Percentiles rank a stretch among this genome's conserved stretches.
phyloP scores from a whole-genome alignment of 2,113 vertebrate genomes.

The Athene noctua region DNA sequence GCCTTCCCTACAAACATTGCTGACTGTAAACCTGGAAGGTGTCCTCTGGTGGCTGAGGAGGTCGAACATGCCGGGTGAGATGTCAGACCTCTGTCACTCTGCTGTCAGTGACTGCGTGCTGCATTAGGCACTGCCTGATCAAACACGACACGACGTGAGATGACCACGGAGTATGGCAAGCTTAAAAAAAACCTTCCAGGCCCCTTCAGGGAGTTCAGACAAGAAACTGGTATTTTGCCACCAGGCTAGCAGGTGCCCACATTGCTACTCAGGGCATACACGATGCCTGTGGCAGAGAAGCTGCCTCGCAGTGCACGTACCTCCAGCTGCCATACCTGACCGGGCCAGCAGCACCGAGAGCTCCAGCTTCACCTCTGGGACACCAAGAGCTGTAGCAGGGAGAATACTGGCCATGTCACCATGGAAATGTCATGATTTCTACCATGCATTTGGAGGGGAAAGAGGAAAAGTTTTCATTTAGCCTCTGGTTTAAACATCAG shows the following conservation, averaged over 20 bases:
- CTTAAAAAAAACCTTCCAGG: neutral
- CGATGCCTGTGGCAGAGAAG: neutral
- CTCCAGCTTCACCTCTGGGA: neutral
- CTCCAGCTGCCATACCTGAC: neutral
- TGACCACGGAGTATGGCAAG: neutral
- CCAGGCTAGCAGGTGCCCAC: neutral
- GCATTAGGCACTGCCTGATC: neutral
- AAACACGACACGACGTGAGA: neutral
- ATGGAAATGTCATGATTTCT: neutral
- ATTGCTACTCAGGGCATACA: accelerated
- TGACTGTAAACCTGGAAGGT: neutral
- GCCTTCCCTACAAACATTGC: neutral
- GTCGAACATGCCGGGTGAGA: neutral
- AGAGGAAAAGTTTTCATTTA: neutral
- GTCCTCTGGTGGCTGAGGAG: neutral
- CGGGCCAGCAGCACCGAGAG: neutral
- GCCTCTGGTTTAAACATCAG: neutral
- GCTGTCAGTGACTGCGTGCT: neutral
- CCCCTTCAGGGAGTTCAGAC: neutral
- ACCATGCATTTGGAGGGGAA: neutral
- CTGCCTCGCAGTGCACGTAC: neutral
- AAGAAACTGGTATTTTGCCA: neutral
- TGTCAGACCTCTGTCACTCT: neutral
- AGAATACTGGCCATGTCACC: neutral
- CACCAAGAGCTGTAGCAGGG: neutral